A percentile compares a stretch with the other conserved stretches of the same genome.
Evolutionary conservation across 1,140 invertebrate genomes (phyloP).

Genomic region (Notospermus geniculatus): DNA sequence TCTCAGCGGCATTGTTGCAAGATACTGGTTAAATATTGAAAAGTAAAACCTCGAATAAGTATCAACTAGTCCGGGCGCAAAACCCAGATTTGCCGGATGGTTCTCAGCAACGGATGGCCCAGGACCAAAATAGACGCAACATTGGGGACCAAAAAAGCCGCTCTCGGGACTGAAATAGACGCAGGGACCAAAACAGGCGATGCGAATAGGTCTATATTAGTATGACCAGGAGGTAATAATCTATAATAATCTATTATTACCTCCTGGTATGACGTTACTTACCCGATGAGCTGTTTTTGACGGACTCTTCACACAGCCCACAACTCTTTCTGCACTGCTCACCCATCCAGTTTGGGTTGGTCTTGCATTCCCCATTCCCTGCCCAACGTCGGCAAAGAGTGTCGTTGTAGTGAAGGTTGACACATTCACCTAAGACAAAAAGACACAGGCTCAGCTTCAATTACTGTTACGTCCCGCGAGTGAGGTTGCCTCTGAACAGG

Average conservation of each 20-base stretch:
- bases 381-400: conserved; percentile 31
- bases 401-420: conserved; percentile 15
- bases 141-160: too few species aligned
- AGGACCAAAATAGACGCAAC: too few species aligned
- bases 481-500: too few species aligned
- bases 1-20: not conserved
- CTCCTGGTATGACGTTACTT: not conserved
- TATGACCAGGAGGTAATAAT: not conserved
- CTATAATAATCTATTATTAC: too few species aligned
- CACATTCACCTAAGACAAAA: not conserved
- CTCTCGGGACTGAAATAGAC: too few species aligned
- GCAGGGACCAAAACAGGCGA: not conserved
- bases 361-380: conserved; percentile 23
- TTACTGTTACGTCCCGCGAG: too few species aligned
- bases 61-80: too few species aligned
- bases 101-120: too few species aligned
- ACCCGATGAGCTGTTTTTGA: not conserved
- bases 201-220: not conserved
- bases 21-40: too few species aligned
- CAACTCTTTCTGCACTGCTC: conserved; percentile 17
- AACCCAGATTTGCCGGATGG: too few species aligned
- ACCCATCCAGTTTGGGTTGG: conserved; percentile 25
- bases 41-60: too few species aligned
- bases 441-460: too few species aligned
- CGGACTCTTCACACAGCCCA: conserved; percentile 5